A percentile compares a stretch with the other conserved stretches of the same genome.
Evolutionary conservation across 2,888 invertebrate species (phyloP).

Genomic region (Trachelus stipa): DNA sequence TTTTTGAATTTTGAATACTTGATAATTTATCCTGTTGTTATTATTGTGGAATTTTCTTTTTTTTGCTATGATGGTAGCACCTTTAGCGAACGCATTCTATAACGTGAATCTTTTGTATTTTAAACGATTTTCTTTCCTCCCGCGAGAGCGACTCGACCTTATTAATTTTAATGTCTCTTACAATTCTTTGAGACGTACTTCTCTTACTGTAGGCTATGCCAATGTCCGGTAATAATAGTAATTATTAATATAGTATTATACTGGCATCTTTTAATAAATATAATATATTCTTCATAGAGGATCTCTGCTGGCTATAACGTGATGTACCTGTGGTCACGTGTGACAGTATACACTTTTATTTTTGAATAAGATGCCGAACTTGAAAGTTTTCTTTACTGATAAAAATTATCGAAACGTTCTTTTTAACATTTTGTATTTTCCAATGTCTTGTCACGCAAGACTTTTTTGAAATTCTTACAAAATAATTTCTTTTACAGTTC

Average conservation of each 20-base stretch:
- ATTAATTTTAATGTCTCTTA: background rate
- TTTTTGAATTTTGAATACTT: slow-evolving; percentile 18
- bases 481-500: slow-evolving; percentile 72
- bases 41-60: slow-evolving; percentile 1
- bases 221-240: background rate
- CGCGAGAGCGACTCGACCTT: background rate
- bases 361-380: too few relatives aligned
- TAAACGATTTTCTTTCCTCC: background rate
- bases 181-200: background rate
- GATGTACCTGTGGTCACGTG: background rate
- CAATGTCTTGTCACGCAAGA: background rate
- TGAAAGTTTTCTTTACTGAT: too few relatives aligned
- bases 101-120: background rate
- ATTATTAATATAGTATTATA: background rate
- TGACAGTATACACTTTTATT: too few relatives aligned
- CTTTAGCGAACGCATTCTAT: background rate
- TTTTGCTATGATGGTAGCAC: background rate
- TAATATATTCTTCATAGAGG: background rate
- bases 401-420: background rate
- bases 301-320: background rate
- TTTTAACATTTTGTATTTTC: background rate
- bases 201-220: background rate
- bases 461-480: slow-evolving; percentile 3
- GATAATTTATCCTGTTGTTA: background rate
- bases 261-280: background rate